phyloP scores from a whole-genome alignment of 53 echinoderm and acorn worm genomes.

The Antedon mediterranea region DNA sequence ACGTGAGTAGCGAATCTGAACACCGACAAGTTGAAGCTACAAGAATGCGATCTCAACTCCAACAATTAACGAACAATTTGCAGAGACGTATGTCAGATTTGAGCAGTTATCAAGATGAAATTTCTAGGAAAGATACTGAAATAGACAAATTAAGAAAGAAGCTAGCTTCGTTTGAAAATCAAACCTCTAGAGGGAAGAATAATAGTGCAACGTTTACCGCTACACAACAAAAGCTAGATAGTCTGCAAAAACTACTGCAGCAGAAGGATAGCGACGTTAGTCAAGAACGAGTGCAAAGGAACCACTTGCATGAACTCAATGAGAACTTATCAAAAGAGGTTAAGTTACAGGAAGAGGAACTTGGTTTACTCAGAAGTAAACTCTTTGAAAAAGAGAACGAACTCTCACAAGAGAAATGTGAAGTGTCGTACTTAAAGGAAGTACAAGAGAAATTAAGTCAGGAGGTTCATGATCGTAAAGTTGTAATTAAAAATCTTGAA shows the following conservation, averaged over 20 bases:
- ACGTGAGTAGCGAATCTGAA: background rate
- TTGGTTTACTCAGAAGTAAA: constrained; percentile 33
- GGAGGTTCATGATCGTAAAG: constrained; percentile 26
- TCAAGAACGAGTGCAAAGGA: background rate
- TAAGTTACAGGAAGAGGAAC: constrained; percentile 53
- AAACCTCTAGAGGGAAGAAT: background rate
- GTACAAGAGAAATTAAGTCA: constrained; percentile 69
- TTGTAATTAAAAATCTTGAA: constrained; percentile 15
- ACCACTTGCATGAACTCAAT: constrained; percentile 34
- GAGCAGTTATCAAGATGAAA: background rate
- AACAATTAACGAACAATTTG: background rate
- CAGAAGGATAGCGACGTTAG: background rate
- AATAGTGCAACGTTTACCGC: background rate
- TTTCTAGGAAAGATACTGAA: background rate
- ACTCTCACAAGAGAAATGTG: constrained; percentile 78
- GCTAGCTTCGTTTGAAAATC: background rate
- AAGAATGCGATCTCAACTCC: background rate
- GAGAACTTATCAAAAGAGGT: constrained; percentile 47
- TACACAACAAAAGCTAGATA: background rate
- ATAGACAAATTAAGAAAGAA: background rate
- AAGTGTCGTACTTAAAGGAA: constrained; percentile 71
- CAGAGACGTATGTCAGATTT: background rate
- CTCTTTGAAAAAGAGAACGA: constrained; percentile 61
- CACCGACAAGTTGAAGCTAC: background rate
- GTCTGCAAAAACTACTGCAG: background rate